Conservation (phyloP, 1,140 invertebrate genomes). For the Drosophila nebulosa region DNA sequence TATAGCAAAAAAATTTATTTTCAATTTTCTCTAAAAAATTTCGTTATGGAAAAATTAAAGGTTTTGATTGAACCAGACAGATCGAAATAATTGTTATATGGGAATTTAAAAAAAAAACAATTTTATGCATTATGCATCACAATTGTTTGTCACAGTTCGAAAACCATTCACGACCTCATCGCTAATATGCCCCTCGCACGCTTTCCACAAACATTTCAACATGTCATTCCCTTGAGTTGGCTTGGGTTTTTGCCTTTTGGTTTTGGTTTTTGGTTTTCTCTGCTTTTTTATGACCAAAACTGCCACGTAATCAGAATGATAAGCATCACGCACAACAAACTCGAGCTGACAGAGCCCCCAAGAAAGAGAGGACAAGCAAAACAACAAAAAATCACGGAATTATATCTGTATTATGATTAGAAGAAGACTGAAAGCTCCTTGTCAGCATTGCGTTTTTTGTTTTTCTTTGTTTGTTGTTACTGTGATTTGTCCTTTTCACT, state of each 20-base stretch:
- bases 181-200: background rate
- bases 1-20: no score
- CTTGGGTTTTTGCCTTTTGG: slow-evolving; percentile 7
- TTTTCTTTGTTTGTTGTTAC: background rate
- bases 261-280: background rate
- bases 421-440: slow-evolving; percentile 7
- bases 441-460: slow-evolving; percentile 8
- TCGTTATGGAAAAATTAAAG: no score
- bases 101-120: no score
- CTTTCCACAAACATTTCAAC: background rate
- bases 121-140: background rate
- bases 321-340: slow-evolving; percentile 61
- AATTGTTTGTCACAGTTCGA: background rate
- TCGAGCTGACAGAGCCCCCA: slow-evolving; percentile 22
- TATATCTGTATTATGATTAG: slow-evolving; percentile 16
- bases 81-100: no score
- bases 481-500: slow-evolving; percentile 13
- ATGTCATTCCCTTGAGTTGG: slow-evolving; percentile 1
- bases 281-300: slow-evolving; percentile 56
- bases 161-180: background rate
- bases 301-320: slow-evolving; percentile 75
- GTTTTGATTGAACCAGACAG: no score
- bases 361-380: slow-evolving; percentile 4
- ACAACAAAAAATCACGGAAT: slow-evolving; percentile 36
- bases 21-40: no score